Evolutionary conservation across 1,140 invertebrate genomes (phyloP), one percentile per base, ranked within the genome.

Genomic region (Glomeris maerens): DNA sequence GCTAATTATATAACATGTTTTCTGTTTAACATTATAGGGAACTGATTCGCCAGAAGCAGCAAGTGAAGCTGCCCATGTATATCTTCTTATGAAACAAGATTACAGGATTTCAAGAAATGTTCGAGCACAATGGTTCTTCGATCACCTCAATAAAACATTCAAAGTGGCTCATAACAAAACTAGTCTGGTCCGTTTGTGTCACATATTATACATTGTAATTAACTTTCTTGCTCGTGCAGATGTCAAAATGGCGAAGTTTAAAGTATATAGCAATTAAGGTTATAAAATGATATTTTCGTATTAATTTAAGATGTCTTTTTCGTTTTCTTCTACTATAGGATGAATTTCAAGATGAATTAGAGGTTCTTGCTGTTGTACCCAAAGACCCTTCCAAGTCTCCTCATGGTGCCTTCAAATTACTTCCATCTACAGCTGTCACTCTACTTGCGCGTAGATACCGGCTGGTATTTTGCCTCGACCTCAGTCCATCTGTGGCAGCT

Each of bases 381-480:
- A 68, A 71, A 50, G 69, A 73, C 53, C 66, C 64, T 28, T 64
- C 69, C 2, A 72, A 64, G 50, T 72, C 69, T 61, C 68, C 73
- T 57, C 52, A 65, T 36, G 79, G 71, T 58, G 63, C 67, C 54
- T 81, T 75, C 57, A 51, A 59, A 68, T 66, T 71, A 70, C 55
- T 74, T 61, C 47, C 75, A 64, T 58, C 65, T 17, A 74, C 73
- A 20, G 61, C 60, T 23, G 63, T 76, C 7, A 71, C 65, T 27
- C 75, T 74, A 59, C 60, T 77, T 4, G 67, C 74, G 1, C 66
- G 63, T 28, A 73, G 73, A 49, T 84, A 85, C 61, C 65, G 78
- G 50, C 72, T 84, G 53, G 80, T 81, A 22, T 84, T 82, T 66
- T 80, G 82, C 60, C 67, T 89, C 45, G 84, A 89, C 66, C 72